Base-by-base conservation (phyloP, 2,113 vertebrate genomes). In the Etheostoma cragini region DNA sequence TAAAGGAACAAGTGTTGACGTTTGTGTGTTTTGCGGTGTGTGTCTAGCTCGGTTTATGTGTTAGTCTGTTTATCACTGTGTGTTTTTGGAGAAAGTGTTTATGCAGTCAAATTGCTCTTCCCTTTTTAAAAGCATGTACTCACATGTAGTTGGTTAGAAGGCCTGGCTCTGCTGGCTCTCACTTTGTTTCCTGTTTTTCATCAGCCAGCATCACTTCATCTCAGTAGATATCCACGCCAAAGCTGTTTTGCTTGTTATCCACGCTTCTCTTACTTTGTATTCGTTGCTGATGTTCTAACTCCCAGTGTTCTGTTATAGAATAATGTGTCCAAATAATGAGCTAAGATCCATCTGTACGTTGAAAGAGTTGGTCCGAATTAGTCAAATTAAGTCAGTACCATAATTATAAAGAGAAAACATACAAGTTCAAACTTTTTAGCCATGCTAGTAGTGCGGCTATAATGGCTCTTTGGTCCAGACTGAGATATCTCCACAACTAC, bases 81-180 rank as follows among this genome's bases (percentile, higher is more conserved):
- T 90, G 83, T 83, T 80, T 42, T 76, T 73, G 71, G 78, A 80
- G 82, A 89, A 88, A 88, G 88, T 89, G 85, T 90, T 88, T 88
- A 84, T 33, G 66, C 71, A 45, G 74, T 80, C 24, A 81, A 85
- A 83, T 72, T 69, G 79, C 45, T 77, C 78, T 76, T 70, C 35
- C 26, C 72, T 63, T 81, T 42, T 58, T 76, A 42, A 68, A 82
- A 83, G 72, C 52, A 38, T 57, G 78, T 64, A 21, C 17, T 85
- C 76, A 71, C 76, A 81, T 88, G 88, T 62, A 46, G 78, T 2
- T 24, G 33, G 56, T 81, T 78, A 67, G 61, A 42, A 33, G 35
- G 12, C 64, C 78, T 57, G 82, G 62, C 62, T 79, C 33, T 42
- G 33, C 24, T 16, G 42, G 42, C 49, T 61, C 38, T 47, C 13